Base-by-base conservation (phyloP, 2,888 invertebrate genomes). In the Pheosia gnoma region DNA sequence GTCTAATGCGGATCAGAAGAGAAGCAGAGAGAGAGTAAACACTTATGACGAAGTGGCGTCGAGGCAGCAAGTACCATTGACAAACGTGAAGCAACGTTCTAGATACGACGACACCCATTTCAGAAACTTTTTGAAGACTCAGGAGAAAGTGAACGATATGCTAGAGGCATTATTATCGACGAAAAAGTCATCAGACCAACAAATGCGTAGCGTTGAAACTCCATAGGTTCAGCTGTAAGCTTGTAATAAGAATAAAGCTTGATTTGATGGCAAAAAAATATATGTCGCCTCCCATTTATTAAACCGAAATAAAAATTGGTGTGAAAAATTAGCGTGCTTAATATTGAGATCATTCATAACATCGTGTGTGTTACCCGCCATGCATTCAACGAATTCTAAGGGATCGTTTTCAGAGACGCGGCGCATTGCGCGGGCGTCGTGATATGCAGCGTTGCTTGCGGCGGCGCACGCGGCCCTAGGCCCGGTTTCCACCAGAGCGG, bases 131-230 rank as follows among this genome's bases (percentile, higher is more conserved):
- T 59, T 93, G 10, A 86, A 87, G 61, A 87, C 89, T 0, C 93
- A 93, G 66, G 84, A 91, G 68, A 91, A 89, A 71, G 92, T 93
- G 0, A 92, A 89, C 13, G 87, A 86, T 51, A 90, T 93, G 84
- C 68, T 93, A 6, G 89, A 89, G 62, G 85, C 74, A 63, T 85
- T 90, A 68, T 74, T 93, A 45, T 82, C 84, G 0, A 78, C 82
- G 4, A 87, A 83, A 71, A 72, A 72, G 49, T 38, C 63, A 8
- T 38, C 63, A 8, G 68, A 65, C 5, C 67, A 37, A 11, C 66
- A 25, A 25, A 25, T 72, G 45, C 79, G 65, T 1, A 89, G 88
- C 65, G 82, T 83, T 0, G 88, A 90, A 9, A 41, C 8, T 8
- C 59, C 45, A 4, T 54, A 37, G 55, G 55, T 47, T 10, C 1